These are phyloP conservation scores for Hystrix brachyura DNA, from an alignment of 2,113 vertebrate genomes.

Conservation along the genomic window DNA sequence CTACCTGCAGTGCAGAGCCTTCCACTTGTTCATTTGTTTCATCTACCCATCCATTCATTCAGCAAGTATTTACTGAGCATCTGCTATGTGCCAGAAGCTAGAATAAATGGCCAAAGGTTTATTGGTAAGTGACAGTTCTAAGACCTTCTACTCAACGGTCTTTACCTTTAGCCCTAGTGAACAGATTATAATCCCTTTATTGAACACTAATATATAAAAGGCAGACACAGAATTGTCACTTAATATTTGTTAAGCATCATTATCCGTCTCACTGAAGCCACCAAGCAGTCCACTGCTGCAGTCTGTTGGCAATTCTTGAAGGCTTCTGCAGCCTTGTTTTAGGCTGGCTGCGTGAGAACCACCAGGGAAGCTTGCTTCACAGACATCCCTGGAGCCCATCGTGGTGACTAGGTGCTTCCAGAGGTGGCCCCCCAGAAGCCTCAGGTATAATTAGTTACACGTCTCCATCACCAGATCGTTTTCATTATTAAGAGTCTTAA, in stretches of 20 bases:
- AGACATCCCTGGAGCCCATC: background rate
- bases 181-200: background rate
- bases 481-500: background rate
- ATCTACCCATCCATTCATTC: background rate
- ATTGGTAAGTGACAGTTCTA: background rate
- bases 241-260: background rate
- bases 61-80: background rate
- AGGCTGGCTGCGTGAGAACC: background rate
- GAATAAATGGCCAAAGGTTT: background rate
- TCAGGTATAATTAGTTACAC: background rate
- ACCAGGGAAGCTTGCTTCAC: background rate
- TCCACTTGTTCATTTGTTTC: background rate
- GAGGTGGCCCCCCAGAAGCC: background rate
- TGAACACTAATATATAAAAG: background rate
- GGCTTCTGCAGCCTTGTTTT: background rate
- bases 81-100: background rate
- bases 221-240: background rate
- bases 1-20: fast-evolving
- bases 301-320: fast-evolving
- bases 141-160: background rate
- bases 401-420: background rate
- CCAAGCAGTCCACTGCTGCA: background rate
- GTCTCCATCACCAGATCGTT: background rate
- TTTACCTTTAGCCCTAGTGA: background rate
- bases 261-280: fast-evolving